Evolutionary conservation across 2,113 vertebrate genomes (phyloP).

Genomic region (Callipepla squamata): DNA sequence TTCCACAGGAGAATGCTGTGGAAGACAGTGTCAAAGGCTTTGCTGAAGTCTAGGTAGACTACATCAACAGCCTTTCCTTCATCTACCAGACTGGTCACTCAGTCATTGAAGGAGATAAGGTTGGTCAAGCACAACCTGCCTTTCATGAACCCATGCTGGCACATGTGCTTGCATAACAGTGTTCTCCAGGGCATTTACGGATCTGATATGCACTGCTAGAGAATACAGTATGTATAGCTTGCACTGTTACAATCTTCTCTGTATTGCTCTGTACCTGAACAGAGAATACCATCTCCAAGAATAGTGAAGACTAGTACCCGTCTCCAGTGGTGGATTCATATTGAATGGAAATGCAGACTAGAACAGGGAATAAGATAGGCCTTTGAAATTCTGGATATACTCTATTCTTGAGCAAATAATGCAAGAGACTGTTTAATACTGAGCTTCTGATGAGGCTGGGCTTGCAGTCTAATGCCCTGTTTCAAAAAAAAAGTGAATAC

Average conservation of each 20-base stretch:
- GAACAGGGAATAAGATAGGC: background rate
- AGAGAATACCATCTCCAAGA: background rate
- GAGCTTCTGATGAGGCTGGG: background rate
- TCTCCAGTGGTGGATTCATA: background rate
- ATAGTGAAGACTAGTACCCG: background rate
- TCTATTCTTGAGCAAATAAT: background rate
- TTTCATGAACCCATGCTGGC: too few relatives aligned
- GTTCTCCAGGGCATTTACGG: background rate
- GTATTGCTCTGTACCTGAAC: background rate
- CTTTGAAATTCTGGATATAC: background rate
- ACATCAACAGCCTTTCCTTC: too few relatives aligned
- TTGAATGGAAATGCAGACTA: background rate
- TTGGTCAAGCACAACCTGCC: too few relatives aligned
- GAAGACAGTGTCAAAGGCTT: too few relatives aligned
- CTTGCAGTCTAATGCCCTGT: background rate
- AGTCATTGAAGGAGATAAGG: too few relatives aligned
- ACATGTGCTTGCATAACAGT: background rate
- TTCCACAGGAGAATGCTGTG: too few relatives aligned
- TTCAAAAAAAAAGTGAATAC: background rate
- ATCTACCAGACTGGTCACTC: too few relatives aligned
- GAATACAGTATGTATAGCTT: background rate
- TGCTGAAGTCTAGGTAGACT: too few relatives aligned
- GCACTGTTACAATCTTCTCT: background rate
- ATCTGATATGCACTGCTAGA: background rate
- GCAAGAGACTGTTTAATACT: background rate